These are phyloP conservation scores for Rhizoglyphus robini DNA, from an alignment of 1,140 invertebrate species.

Conservation along the genomic window DNA sequence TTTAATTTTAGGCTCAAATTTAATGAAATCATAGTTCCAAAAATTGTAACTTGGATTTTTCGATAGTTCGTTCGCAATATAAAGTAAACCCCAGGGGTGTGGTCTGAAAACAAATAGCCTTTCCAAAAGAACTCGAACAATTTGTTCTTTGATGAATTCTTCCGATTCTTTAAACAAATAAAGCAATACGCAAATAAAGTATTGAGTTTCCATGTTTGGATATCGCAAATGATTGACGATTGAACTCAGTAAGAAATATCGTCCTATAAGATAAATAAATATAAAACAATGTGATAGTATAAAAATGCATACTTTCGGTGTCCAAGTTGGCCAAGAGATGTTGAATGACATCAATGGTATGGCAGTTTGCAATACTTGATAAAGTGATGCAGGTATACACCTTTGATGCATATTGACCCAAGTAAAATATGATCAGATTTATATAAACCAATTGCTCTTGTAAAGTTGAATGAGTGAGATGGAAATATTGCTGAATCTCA, in stretches of 20 bases:
- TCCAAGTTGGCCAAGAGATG: slow-evolving; percentile 38
- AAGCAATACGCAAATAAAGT: slow-evolving; percentile 91
- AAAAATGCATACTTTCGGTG: not conserved
- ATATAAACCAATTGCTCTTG: slow-evolving; percentile 38
- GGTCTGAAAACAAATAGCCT: slow-evolving; percentile 92
- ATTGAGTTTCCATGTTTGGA: slow-evolving; percentile 98
- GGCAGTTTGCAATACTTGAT: slow-evolving; percentile 87
- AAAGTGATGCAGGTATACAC: slow-evolving; percentile 66
- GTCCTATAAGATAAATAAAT: slow-evolving; percentile 37
- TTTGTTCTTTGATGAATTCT: slow-evolving; percentile 79
- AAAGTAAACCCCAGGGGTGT: slow-evolving; percentile 96
- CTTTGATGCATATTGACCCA: slow-evolving; percentile 43
- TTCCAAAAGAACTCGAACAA: slow-evolving; percentile 77
- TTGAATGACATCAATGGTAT: slow-evolving; percentile 99
- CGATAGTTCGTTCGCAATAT: slow-evolving; percentile 97
- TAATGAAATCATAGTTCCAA: slow-evolving; percentile 97
- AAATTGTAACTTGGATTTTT: slow-evolving; percentile 98
- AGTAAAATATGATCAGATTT: slow-evolving; percentile 93
- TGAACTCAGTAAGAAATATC: slow-evolving; percentile 92
- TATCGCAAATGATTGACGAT: slow-evolving; percentile 96
- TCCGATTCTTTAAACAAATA: slow-evolving; percentile 89
- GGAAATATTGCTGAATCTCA: not conserved
- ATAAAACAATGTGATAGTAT: not conserved
- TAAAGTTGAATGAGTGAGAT: not conserved
- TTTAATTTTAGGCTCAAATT: slow-evolving; percentile 75